Evolutionary conservation across 2,113 vertebrate species (phyloP).

Genomic region (Elachura formosa): DNA sequence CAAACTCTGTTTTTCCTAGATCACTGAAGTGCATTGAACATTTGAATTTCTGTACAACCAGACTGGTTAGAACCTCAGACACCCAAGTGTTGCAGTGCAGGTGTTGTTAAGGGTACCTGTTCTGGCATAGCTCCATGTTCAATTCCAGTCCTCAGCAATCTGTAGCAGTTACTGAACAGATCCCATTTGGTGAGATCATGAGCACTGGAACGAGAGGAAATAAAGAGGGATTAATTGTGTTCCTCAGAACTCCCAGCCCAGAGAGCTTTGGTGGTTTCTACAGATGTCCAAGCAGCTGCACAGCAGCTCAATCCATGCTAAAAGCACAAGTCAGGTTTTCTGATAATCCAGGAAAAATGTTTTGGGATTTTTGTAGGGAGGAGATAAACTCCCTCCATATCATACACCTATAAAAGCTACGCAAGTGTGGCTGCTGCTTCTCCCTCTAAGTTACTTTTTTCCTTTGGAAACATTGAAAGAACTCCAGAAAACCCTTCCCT

Average conservation of each 20-base stretch:
- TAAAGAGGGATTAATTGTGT: constrained; percentile 20
- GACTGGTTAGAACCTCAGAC: not conserved
- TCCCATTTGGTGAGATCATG: constrained; percentile 98
- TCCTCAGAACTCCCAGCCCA: not conserved
- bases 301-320: not conserved
- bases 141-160: constrained; percentile 94
- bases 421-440: not conserved
- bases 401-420: not conserved
- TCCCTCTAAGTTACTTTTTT: not conserved
- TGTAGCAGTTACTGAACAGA: constrained; percentile 96
- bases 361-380: not conserved
- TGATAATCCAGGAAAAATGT: not conserved
- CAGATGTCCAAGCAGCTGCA: not conserved
- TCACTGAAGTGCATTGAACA: not conserved
- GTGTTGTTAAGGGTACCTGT: constrained; percentile 75
- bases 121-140: constrained; percentile 99
- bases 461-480: not conserved
- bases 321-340: not conserved
- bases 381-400: not conserved
- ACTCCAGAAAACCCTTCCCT: not conserved
- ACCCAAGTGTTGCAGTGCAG: not conserved
- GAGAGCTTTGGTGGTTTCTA: not conserved
- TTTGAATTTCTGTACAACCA: not conserved
- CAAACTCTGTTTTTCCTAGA: not conserved
- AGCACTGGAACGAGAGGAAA: constrained; percentile 77